Percentiles rank a stretch among this genome's conserved stretches.
Evolutionary conservation across 2,113 vertebrate genomes (phyloP).

Genomic region (Cheirogaleus medius): DNA sequence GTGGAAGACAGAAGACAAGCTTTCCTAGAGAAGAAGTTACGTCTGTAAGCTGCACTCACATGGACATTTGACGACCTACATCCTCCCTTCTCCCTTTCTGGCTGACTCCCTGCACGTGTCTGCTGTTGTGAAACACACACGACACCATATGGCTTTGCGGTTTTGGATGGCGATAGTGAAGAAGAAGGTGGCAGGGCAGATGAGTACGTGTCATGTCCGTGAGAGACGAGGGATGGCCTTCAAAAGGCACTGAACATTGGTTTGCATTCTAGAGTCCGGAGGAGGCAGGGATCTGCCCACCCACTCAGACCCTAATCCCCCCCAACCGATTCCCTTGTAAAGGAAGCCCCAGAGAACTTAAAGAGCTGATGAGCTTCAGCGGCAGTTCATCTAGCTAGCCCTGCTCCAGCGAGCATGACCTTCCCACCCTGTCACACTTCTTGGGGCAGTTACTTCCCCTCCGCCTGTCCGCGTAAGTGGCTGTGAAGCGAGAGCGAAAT

Average conservation of each 20-base stretch:
- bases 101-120: not conserved
- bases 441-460: not conserved
- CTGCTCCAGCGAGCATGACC: accelerated
- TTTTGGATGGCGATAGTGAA: not conserved
- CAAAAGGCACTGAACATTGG: accelerated
- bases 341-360: accelerated
- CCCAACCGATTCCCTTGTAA: not conserved
- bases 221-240: accelerated
- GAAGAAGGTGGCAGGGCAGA: accelerated
- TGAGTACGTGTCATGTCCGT: not conserved
- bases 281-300: accelerated
- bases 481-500: not conserved
- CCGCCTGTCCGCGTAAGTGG: not conserved
- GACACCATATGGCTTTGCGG: not conserved
- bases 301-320: no score
- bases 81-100: no score
- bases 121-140: accelerated
- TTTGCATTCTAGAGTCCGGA: not conserved
- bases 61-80: not conserved
- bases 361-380: not conserved
- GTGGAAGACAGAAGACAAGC: accelerated
- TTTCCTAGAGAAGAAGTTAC: accelerated
- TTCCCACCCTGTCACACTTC: not conserved
- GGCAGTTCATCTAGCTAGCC: accelerated
- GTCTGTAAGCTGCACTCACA: accelerated